Conservation (phyloP, 2,113 vertebrate species). For the Tragelaphus strepsiceros region DNA sequence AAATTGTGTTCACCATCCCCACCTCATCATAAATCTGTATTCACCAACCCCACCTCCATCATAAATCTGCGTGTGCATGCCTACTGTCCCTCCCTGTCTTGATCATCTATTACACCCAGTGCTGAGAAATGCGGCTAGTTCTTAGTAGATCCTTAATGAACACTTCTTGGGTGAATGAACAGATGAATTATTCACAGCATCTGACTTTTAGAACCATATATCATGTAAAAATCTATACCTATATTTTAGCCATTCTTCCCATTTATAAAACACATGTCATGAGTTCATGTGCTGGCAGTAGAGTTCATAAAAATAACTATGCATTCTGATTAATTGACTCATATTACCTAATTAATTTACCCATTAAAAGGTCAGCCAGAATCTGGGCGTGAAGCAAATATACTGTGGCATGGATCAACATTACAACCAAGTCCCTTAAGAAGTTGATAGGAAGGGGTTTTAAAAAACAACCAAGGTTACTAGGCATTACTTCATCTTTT, state of each 20-base stretch:
- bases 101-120: neutral
- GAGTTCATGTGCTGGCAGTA: conserved; percentile 28
- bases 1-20: neutral
- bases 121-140: neutral
- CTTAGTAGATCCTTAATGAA: neutral
- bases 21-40: neutral
- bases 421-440: neutral
- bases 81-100: neutral
- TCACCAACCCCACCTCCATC: neutral
- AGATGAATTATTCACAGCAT: neutral
- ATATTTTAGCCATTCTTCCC: conserved; percentile 37
- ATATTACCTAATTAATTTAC: conserved; percentile 36
- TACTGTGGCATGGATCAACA: neutral
- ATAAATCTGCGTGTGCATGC: neutral
- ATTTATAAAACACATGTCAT: conserved; percentile 29
- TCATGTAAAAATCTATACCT: conserved; percentile 36
- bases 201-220: neutral
- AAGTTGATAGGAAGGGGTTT: neutral
- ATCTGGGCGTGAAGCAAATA: neutral
- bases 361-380: conserved; percentile 32
- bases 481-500: conserved; percentile 48
- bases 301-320: conserved; percentile 51
- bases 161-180: neutral
- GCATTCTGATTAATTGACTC: conserved; percentile 43
- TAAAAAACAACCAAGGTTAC: neutral